A percentile compares a stretch with the other conserved stretches of the same genome.
Evolutionary conservation across 2,113 vertebrate genomes (phyloP).

Genomic region (Mobula hypostoma): DNA sequence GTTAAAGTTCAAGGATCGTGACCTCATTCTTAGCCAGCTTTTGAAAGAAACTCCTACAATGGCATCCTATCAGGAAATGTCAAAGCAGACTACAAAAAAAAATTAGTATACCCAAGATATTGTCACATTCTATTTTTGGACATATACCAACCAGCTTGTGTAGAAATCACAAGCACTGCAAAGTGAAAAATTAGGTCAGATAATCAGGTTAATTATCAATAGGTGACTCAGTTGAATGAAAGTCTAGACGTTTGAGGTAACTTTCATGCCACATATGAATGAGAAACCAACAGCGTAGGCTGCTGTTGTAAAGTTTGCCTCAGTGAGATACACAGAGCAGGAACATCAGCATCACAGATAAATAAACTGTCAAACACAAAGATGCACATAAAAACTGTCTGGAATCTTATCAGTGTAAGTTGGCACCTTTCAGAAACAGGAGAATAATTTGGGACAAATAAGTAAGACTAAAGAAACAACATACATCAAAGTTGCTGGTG

Average conservation of each 20-base stretch:
- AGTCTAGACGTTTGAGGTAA: no score
- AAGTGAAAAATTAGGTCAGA: no score
- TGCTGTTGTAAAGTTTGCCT: neutral
- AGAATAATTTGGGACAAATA: neutral
- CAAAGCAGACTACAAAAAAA: no score
- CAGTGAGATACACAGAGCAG: neutral
- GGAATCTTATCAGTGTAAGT: neutral
- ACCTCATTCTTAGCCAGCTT: neutral
- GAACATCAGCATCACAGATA: neutral
- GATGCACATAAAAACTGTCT: neutral
- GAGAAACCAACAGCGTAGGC: neutral
- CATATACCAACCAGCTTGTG: no score
- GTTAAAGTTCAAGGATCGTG: neutral
- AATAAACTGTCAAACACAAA: neutral
- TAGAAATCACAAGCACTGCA: no score
- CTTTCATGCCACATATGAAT: neutral
- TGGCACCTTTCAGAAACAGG: neutral
- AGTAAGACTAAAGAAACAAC: neutral
- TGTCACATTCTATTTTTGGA: no score
- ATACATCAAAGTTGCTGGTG: no score
- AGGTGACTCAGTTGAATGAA: no score
- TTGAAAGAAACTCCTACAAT: neutral
- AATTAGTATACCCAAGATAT: no score
- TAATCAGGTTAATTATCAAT: no score
- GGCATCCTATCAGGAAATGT: no score